Percentiles rank a stretch among this genome's conserved stretches.
phyloP scores from a whole-genome alignment of 2,797 vertebrate genomes.

The Enteromius argenteus region DNA sequence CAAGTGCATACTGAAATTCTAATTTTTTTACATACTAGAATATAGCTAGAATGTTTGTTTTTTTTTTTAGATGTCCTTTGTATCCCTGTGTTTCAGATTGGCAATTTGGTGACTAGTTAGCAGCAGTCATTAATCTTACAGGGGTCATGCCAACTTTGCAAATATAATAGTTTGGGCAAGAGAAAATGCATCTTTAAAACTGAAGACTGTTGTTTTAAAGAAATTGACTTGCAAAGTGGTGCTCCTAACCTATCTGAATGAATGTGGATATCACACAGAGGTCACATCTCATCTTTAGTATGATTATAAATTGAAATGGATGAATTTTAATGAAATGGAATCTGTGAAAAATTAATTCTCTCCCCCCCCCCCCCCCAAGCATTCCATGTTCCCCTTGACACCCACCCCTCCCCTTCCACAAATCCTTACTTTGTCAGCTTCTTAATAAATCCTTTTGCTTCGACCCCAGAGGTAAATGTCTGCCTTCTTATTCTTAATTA shows the following conservation, averaged over 20 bases:
- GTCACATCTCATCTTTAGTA: constrained; percentile 21
- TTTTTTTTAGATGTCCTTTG: constrained; percentile 47
- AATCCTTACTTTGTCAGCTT: constrained; percentile 62
- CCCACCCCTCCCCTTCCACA: constrained; percentile 32
- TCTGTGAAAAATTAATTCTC: constrained; percentile 53
- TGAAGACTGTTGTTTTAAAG: constrained; percentile 34
- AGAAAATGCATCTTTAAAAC: constrained; percentile 47
- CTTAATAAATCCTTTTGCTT: constrained; percentile 79
- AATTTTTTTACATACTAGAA: constrained; percentile 45
- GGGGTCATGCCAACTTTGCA: constrained; percentile 24
- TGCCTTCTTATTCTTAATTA: constrained; percentile 64
- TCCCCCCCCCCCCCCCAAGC: constrained; percentile 3
- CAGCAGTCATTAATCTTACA: constrained; percentile 4
- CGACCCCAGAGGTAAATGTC: constrained; percentile 64
- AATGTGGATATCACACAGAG: constrained; percentile 33
- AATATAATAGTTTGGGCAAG: constrained; percentile 53
- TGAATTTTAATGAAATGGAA: constrained; percentile 34
- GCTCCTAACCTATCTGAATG: constrained; percentile 33
- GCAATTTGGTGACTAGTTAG: constrained; percentile 60
- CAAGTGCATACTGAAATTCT: constrained; percentile 49
- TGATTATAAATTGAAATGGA: constrained; percentile 18
- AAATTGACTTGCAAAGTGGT: constrained; percentile 24
- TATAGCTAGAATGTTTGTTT: constrained; percentile 44
- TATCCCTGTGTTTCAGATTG: constrained; percentile 40
- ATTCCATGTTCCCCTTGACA: constrained; percentile 38